phyloP scores from a whole-genome alignment of 2,797 vertebrate genomes.

The Parotocinclus haroldoi region DNA sequence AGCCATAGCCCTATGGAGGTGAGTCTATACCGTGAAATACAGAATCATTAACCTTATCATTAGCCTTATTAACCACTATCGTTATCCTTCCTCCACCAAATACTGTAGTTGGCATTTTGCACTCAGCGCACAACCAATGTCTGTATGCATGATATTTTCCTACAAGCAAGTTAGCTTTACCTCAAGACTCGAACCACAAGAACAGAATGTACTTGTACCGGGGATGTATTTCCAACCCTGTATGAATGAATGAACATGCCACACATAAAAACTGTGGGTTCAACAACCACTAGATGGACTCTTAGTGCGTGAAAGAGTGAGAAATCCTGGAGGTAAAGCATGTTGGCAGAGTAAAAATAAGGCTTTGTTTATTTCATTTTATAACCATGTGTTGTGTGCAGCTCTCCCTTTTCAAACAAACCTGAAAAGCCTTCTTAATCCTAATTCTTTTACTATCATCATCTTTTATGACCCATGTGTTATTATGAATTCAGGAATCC shows the following conservation, averaged over 20 bases:
- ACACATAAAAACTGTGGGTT: neutral
- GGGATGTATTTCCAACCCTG: neutral
- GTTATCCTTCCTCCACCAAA: too few species aligned
- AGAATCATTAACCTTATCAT: too few species aligned
- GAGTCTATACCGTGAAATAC: too few species aligned
- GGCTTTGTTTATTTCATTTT: conserved; percentile 1
- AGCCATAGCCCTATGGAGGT: too few species aligned
- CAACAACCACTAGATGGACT: conserved; percentile 19
- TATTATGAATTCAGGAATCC: neutral
- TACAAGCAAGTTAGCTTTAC: too few species aligned
- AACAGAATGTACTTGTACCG: conserved; percentile 4
- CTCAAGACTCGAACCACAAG: too few species aligned
- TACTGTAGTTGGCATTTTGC: too few species aligned
- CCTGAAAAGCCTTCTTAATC: neutral
- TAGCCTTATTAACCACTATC: too few species aligned
- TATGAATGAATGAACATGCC: neutral
- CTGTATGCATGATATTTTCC: too few species aligned
- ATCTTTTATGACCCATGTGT: neutral
- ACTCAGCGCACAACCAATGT: too few species aligned
- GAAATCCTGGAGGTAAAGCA: neutral
- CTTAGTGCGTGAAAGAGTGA: conserved; percentile 1
- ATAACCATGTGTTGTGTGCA: conserved; percentile 13
- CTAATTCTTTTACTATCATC: neutral
- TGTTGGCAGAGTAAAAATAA: neutral
- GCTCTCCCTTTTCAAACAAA: conserved; percentile 16